Base-by-base conservation (phyloP, 2,113 vertebrate species). In the Cyprinus carpio region DNA sequence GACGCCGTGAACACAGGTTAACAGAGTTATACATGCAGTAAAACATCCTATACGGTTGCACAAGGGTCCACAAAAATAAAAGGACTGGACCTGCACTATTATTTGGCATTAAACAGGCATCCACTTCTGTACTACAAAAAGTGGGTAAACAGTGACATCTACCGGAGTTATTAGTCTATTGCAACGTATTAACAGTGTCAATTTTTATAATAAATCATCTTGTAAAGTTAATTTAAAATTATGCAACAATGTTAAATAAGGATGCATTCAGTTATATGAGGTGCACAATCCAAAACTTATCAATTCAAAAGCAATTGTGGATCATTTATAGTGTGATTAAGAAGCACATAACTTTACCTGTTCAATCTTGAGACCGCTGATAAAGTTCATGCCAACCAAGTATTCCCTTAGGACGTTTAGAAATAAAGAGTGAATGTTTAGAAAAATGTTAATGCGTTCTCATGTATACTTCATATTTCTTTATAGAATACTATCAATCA, bases 61-160 rank as follows among this genome's bases (percentile, higher is more conserved):
- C 2, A 13, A 13, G 20, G 43, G 6, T 43, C 34, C 37, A 72
- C 29, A 9, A 34, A n/a, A 12, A n/a, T n/a, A n/a, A 40, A 72
- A 23, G 2, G 37, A 40, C 20, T 40, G 18, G 20, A 40, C 23
- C 34, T 37, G 20, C 4, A 71, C 15, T 4, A 40, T 12, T 12
- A 12, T 37, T 37, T 23, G 29, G 18, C 6, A 4, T 77, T 34
- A 16, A 29, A 76, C 20, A 9, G 49, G 20, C 54, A 34, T 40
- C 20, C 29, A 4, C 16, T 31, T 1, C 1, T 20, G 54, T 56
- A 23, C 0, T 56, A 2, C 16, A 27, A n/a, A 79, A 78, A 25
- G 13, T 62, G 56, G 7, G 40, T 37, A 40, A 80, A 46, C 77
- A 46, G 77, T 43, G 77, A 46, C 77, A 80, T 62, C 77, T 64